These are phyloP conservation scores for Drosophila mauritiana DNA, from an alignment of 1,140 invertebrate genomes.

Conservation along the genomic window DNA sequence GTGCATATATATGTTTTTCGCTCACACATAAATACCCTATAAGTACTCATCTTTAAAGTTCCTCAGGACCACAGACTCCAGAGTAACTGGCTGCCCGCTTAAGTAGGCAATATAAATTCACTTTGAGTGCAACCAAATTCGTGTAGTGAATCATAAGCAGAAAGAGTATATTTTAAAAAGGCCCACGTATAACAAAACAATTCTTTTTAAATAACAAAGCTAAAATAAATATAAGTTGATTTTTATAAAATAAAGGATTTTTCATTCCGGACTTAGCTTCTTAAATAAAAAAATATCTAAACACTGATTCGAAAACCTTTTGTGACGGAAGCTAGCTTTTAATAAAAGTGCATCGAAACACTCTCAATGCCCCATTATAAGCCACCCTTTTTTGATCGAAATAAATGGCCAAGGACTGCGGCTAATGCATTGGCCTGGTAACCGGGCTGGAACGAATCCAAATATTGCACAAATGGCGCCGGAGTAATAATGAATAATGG, in stretches of 20 bases:
- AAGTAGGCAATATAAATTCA: constrained; percentile 53
- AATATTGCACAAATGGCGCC: constrained; percentile 41
- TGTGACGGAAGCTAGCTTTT: too few species aligned
- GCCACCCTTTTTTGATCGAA: neutral
- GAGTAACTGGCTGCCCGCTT: constrained; percentile 8
- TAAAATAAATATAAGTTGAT: too few species aligned
- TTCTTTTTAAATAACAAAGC: too few species aligned
- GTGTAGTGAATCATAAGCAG: constrained; percentile 15
- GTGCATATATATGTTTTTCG: constrained; percentile 5
- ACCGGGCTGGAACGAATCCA: constrained; percentile 26
- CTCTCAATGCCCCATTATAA: neutral
- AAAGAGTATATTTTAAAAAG: neutral
- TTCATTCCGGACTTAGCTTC: too few species aligned
- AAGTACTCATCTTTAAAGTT: constrained; percentile 26
- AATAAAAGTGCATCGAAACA: neutral
- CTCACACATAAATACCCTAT: constrained; percentile 23
- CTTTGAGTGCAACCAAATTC: constrained; percentile 27
- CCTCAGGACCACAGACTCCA: neutral
- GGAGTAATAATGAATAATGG: constrained; percentile 44
- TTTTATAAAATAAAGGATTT: too few species aligned
- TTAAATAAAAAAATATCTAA: too few species aligned
- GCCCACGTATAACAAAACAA: neutral
- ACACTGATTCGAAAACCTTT: too few species aligned
- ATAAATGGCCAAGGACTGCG: neutral
- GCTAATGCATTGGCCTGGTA: constrained; percentile 4